A percentile compares a stretch with the other conserved stretches of the same genome.
Conservation (phyloP, 1,140 invertebrate species). For the Drosophila murphyi region DNA sequence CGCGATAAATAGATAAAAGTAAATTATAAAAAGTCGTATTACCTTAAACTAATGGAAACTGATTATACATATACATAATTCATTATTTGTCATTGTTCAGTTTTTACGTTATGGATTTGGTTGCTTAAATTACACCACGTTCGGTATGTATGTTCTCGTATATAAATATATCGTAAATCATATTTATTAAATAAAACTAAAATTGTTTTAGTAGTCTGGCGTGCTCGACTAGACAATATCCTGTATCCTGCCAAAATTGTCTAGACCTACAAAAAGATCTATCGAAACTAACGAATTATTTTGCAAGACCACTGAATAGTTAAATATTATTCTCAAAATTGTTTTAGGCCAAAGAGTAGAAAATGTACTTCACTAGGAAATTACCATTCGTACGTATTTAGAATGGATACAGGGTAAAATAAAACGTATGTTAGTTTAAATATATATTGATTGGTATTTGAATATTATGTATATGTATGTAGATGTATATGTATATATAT, state of each 20-base stretch:
- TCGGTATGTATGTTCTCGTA: conserved; percentile 25
- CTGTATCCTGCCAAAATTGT: not conserved
- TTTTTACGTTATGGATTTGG: conserved; percentile 73
- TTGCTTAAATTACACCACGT: conserved; percentile 54
- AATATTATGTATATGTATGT: conserved; percentile 11
- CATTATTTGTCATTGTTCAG: conserved; percentile 81
- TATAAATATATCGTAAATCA: conserved; percentile 26
- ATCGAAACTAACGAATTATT: too few species aligned
- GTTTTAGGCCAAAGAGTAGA: too few species aligned
- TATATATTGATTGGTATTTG: conserved; percentile 17
- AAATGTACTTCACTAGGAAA: not conserved
- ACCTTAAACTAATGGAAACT: conserved; percentile 46
- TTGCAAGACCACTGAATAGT: too few species aligned
- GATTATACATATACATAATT: conserved; percentile 70
- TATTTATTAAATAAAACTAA: conserved; percentile 1
- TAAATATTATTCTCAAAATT: too few species aligned
- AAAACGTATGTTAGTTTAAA: conserved; percentile 2
- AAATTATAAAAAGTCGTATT: conserved; percentile 27
- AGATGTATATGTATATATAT: conserved; percentile 22
- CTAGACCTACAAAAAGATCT: not conserved
- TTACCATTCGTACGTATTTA: not conserved
- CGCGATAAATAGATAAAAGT: conserved; percentile 7
- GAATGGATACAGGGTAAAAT: conserved; percentile 1
- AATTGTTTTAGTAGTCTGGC: not conserved
- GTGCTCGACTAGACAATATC: not conserved